These are phyloP conservation scores for Lacerta viridis DNA, from an alignment of 2,797 vertebrate genomes.

Conservation along the genomic window DNA sequence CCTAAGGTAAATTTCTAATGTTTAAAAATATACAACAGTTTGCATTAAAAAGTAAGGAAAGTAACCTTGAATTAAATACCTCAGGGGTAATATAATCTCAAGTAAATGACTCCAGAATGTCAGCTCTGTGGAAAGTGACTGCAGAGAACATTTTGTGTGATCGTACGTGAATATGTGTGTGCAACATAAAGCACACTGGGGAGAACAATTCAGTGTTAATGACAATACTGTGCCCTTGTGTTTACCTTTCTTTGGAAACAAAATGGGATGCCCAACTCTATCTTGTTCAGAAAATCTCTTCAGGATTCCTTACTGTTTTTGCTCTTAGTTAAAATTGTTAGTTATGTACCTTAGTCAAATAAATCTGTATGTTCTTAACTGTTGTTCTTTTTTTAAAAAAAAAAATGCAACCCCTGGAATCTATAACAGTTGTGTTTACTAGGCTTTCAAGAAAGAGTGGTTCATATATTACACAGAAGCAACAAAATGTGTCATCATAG, in stretches of 20 bases:
- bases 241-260: not conserved
- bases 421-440: slow-evolving; percentile 36
- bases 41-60: not conserved
- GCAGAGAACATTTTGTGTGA: not conserved
- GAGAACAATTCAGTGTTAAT: not conserved
- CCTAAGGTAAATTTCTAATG: not conserved
- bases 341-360: not conserved
- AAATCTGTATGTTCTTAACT: slow-evolving; percentile 14
- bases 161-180: not conserved
- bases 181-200: not conserved
- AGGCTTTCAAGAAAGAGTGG: not conserved
- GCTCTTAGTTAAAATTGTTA: not conserved
- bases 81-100: not conserved
- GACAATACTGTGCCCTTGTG: not conserved
- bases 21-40: slow-evolving; percentile 14
- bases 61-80: not conserved
- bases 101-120: not conserved
- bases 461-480: not conserved
- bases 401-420: slow-evolving; percentile 22
- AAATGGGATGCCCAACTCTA: not conserved
- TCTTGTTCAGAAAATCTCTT: slow-evolving; percentile 31
- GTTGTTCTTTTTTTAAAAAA: not conserved
- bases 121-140: slow-evolving; percentile 3
- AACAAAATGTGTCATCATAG: not conserved
- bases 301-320: slow-evolving; percentile 18